Conservation (phyloP, 2,888 invertebrate species). For the Melipona beecheii region DNA sequence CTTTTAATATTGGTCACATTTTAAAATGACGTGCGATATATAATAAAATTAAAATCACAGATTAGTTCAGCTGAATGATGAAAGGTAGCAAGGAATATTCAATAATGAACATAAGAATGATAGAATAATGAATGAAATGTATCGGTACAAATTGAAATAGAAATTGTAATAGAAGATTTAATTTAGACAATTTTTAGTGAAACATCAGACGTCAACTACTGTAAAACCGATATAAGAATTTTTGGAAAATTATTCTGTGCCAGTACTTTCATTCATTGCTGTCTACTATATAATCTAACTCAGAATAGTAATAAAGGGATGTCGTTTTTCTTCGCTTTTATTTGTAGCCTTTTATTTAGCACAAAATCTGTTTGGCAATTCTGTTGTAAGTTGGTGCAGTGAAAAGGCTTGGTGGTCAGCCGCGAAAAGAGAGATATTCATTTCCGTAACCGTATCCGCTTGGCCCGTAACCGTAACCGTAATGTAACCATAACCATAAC, state of each 20-base stretch:
- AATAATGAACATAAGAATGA: too few relatives aligned
- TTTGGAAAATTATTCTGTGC: not conserved
- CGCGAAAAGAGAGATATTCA: not conserved
- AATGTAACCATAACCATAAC: conserved; percentile 19
- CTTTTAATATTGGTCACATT: not conserved
- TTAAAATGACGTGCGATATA: not conserved
- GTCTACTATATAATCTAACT: not conserved
- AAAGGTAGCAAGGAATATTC: too few relatives aligned
- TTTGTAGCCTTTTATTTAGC: not conserved
- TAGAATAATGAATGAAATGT: too few relatives aligned
- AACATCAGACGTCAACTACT: too few relatives aligned
- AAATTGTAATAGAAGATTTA: too few relatives aligned
- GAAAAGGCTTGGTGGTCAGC: not conserved
- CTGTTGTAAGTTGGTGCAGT: not conserved
- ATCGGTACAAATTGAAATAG: too few relatives aligned
- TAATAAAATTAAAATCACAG: not conserved
- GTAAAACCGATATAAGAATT: too few relatives aligned
- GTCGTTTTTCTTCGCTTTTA: not conserved
- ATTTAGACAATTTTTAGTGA: too few relatives aligned
- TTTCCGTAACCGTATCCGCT: conserved; percentile 16
- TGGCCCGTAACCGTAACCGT: conserved; percentile 9
- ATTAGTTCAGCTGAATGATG: not conserved
- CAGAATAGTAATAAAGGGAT: not conserved
- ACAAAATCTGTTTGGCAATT: not conserved
- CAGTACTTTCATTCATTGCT: not conserved